A percentile compares a stretch with the other conserved stretches of the same genome.
Evolutionary conservation across 2,888 invertebrate genomes (phyloP).

Genomic region (Falcaria lacertinaria): DNA sequence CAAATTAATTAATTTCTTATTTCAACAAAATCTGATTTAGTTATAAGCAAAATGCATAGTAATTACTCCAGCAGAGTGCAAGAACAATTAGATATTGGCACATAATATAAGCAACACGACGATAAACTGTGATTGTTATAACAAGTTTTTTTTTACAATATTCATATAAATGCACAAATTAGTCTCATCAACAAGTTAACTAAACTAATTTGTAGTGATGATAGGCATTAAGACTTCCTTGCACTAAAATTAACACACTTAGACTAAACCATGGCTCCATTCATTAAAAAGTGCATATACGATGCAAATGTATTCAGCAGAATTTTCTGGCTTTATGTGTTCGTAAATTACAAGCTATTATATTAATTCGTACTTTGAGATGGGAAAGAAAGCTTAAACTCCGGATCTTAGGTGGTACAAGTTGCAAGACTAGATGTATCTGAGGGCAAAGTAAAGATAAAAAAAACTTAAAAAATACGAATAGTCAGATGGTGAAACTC

Average conservation of each 20-base stretch:
- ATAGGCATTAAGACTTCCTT: slow-evolving; percentile 3
- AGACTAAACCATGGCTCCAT: neutral
- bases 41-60: no score
- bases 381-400: no score
- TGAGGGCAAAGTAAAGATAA: no score
- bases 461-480: no score
- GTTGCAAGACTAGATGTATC: no score
- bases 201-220: slow-evolving; percentile 1
- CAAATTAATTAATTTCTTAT: slow-evolving; percentile 14
- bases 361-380: no score
- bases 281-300: neutral
- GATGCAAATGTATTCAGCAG: neutral
- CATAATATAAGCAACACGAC: slow-evolving; percentile 5
- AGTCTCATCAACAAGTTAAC: neutral
- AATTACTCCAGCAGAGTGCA: no score
- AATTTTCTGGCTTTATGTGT: neutral
- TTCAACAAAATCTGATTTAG: no score
- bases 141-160: neutral
- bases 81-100: no score
- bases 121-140: neutral
- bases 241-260: slow-evolving; percentile 4
- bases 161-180: neutral
- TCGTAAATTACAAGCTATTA: slow-evolving; percentile 1
- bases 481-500: no score
- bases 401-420: no score